These are phyloP conservation scores for Eucera pruinosa DNA, from an alignment of 2,888 invertebrate species.

Conservation along the genomic window DNA sequence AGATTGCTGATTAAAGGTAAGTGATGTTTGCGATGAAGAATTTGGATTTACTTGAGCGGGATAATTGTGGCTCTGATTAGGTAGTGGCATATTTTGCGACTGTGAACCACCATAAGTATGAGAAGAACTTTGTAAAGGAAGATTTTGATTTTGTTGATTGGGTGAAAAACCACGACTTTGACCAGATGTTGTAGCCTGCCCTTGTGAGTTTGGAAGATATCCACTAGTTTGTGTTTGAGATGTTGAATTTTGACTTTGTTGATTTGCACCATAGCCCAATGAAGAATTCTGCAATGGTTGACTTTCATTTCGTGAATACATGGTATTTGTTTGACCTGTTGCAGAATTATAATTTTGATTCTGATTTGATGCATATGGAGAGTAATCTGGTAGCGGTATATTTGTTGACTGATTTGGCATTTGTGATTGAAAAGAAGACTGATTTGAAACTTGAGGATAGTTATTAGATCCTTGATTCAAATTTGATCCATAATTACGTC, in stretches of 20 bases:
- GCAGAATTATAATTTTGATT: conserved; percentile 72
- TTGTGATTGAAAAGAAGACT: conserved; percentile 72
- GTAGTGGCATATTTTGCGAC: conserved; percentile 50
- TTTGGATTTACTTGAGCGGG: conserved; percentile 60
- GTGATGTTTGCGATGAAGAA: conserved; percentile 60
- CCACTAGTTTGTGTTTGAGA: conserved; percentile 58
- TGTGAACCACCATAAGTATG: conserved; percentile 58
- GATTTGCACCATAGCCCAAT: conserved; percentile 69
- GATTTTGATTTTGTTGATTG: conserved; percentile 65
- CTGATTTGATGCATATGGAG: conserved; percentile 74
- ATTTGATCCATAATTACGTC: conserved; percentile 74
- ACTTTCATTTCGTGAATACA: conserved; percentile 73
- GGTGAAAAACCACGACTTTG: conserved; percentile 65
- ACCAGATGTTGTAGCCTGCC: conserved; percentile 57
- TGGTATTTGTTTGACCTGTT: conserved; percentile 75
- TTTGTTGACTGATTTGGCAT: conserved; percentile 74
- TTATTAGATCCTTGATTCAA: conserved; percentile 75
- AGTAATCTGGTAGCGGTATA: conserved; percentile 76
- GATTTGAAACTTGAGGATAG: conserved; percentile 77
- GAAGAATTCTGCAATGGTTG: conserved; percentile 72
- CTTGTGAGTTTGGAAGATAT: conserved; percentile 68
- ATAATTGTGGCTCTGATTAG: conserved; percentile 63
- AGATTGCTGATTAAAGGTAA: conserved; percentile 65
- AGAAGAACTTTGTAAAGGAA: conserved; percentile 62
- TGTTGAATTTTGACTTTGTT: conserved; percentile 65